These are phyloP conservation scores for Parnassius glacialis DNA, from an alignment of 2,888 invertebrate genomes.

Conservation along the genomic window DNA sequence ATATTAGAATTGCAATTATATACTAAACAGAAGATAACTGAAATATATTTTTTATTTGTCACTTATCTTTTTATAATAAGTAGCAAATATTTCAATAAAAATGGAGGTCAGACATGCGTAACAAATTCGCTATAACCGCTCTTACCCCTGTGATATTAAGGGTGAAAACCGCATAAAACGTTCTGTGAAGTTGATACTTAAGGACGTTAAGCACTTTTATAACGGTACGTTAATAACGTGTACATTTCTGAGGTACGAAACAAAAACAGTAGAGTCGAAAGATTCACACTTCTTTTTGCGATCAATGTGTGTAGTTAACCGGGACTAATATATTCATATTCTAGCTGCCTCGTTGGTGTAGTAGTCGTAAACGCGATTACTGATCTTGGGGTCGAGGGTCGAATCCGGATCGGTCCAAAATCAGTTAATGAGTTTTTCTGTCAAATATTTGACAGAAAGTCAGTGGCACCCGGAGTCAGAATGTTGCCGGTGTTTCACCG, in stretches of 20 bases:
- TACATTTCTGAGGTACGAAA: constrained; percentile 9
- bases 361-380: too few relatives aligned
- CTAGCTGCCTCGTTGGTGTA: too few relatives aligned
- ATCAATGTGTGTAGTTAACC: constrained; percentile 9
- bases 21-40: too few relatives aligned
- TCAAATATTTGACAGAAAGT: too few relatives aligned
- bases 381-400: too few relatives aligned
- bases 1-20: too few relatives aligned
- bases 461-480: too few relatives aligned
- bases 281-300: constrained; percentile 11
- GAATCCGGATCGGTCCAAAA: too few relatives aligned
- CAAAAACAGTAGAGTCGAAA: constrained; percentile 19
- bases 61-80: constrained; percentile 10
- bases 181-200: neutral
- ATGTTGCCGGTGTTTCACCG: too few relatives aligned
- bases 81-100: constrained; percentile 1
- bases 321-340: too few relatives aligned
- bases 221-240: constrained; percentile 20
- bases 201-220: constrained; percentile 18
- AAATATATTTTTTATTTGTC: too few relatives aligned
- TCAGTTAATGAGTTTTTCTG: too few relatives aligned
- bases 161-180: neutral
- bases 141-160: neutral
- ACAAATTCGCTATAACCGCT: neutral
- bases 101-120: constrained; percentile 13